Conservation (phyloP, 2,888 invertebrate species). For the Trichogramma dendrolimi region DNA sequence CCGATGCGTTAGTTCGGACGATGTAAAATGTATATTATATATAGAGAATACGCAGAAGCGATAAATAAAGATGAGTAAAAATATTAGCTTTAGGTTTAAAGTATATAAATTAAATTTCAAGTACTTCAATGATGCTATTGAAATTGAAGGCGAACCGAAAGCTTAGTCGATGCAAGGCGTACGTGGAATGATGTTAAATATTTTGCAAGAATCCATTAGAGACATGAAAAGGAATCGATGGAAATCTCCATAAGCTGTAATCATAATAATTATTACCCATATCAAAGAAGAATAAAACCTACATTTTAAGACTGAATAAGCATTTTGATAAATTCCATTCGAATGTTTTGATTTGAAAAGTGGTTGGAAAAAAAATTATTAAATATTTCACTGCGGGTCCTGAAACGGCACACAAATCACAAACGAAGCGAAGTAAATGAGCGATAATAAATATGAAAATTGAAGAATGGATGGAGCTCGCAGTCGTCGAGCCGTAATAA, state of each 20-base stretch:
- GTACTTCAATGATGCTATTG: conserved; percentile 15
- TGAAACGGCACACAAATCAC: too few relatives aligned
- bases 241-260: conserved; percentile 50
- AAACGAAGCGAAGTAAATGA: too few relatives aligned
- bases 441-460: too few relatives aligned
- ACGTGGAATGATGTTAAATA: too few relatives aligned
- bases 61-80: conserved; percentile 10
- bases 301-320: conserved; percentile 45
- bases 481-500: too few relatives aligned
- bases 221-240: conserved; percentile 34
- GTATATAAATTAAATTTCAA: conserved; percentile 19
- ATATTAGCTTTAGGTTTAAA: conserved; percentile 11
- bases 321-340: conserved; percentile 10
- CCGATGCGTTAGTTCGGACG: conserved; percentile 20
- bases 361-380: too few relatives aligned
- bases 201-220: neutral
- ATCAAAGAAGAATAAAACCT: conserved; percentile 46
- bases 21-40: conserved; percentile 16
- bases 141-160: neutral
- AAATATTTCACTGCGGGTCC: too few relatives aligned
- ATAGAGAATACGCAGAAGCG: conserved; percentile 6
- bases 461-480: too few relatives aligned
- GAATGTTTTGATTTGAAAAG: neutral
- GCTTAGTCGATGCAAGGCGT: conserved; percentile 11
- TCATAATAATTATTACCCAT: conserved; percentile 42